These are phyloP conservation scores for Lapara coniferarum DNA, from an alignment of 2,888 invertebrate species.

Conservation along the genomic window DNA sequence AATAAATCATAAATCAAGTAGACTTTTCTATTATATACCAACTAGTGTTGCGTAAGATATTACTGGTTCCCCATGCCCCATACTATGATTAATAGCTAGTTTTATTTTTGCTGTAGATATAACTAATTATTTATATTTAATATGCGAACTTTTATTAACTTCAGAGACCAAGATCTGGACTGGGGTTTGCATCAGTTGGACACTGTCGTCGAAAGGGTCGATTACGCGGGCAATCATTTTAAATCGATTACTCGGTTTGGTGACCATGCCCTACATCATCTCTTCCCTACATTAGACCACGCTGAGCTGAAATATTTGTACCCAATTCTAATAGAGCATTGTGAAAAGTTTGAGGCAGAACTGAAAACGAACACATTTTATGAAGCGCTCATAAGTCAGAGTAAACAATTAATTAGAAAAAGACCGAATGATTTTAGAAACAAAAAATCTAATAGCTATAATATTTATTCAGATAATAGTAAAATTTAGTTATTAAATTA, in stretches of 20 bases:
- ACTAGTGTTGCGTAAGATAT: neutral
- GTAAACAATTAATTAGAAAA: constrained; percentile 74
- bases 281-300: constrained; percentile 92
- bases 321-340: constrained; percentile 85
- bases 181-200: constrained; percentile 92
- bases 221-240: constrained; percentile 86
- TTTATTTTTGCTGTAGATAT: neutral
- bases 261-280: constrained; percentile 90
- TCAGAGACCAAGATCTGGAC: constrained; percentile 81
- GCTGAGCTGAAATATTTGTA: constrained; percentile 86
- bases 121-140: neutral
- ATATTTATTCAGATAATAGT: neutral
- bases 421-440: constrained; percentile 62
- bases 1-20: constrained; percentile 16
- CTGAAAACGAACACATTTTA: constrained; percentile 80
- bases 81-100: neutral
- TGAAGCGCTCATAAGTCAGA: constrained; percentile 87
- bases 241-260: constrained; percentile 89
- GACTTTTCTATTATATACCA: constrained; percentile 14
- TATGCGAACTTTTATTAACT: constrained; percentile 39
- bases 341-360: constrained; percentile 85
- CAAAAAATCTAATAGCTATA: constrained; percentile 34
- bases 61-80: neutral
- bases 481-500: neutral
- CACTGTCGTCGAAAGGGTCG: constrained; percentile 87